Conservation (phyloP, 2,113 vertebrate genomes). For the Mormyrus lacerda region DNA sequence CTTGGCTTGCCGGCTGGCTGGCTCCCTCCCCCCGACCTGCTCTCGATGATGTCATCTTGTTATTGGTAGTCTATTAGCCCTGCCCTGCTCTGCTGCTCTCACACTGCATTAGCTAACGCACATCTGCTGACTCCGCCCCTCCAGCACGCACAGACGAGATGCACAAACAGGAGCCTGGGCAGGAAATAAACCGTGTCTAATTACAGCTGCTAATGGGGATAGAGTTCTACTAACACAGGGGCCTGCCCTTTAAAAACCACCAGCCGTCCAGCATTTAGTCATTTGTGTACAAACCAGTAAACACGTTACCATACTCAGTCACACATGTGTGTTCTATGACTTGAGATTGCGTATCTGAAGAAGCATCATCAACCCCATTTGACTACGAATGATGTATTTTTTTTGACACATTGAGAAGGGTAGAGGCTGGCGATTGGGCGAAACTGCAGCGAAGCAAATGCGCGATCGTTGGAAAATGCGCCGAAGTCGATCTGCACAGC, state of each 20-base stretch:
- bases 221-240: background rate
- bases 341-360: background rate
- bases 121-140: slow-evolving; percentile 50
- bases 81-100: slow-evolving; percentile 60
- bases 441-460: background rate
- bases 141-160: background rate
- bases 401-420: background rate
- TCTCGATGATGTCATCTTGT: slow-evolving; percentile 72
- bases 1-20: slow-evolving; percentile 27
- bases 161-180: background rate
- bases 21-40: slow-evolving; percentile 25
- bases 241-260: background rate
- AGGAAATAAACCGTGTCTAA: background rate
- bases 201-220: background rate
- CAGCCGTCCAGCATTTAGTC: background rate
- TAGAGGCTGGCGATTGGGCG: background rate
- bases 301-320: background rate
- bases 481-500: background rate
- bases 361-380: background rate
- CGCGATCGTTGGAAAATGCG: background rate
- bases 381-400: background rate
- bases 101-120: slow-evolving; percentile 57
- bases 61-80: slow-evolving; percentile 56
- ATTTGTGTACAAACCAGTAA: background rate
- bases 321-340: background rate